Base-by-base conservation (phyloP, 2,113 vertebrate species). In the Lepus timidus region DNA sequence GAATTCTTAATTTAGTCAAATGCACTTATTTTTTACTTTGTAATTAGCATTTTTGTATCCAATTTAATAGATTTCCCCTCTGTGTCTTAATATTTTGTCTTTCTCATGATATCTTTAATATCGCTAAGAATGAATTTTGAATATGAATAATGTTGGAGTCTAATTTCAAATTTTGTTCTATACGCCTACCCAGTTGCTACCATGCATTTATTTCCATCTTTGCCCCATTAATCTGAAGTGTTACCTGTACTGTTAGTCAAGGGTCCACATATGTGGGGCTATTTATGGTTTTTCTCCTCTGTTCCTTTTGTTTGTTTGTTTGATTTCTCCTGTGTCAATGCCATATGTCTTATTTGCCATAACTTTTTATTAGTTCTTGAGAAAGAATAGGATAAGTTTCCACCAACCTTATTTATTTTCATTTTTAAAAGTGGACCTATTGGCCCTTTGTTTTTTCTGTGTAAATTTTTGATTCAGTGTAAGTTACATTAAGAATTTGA, bases 121-220 rank as follows among this genome's bases (percentile, higher is more conserved):
- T 22, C 78, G 33, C 64, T 87, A 49, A 7, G 78, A 76, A 19
- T 87, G 31, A 75, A 31, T 92, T 84, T 79, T 88, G 51, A 80
- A 31, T 88, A 29, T 86, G 39, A 9, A 4, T 90, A 51, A 71
- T 9, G 22, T 44, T 83, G 17, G 58, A 78, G 12, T 83, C n/a
- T 73, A 29, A 83, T 70, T 94, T 91, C 19, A 61, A 65, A 86
- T 90, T 95, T 73, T 83, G 33, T 75, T 91, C 20, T 49, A 39
- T 67, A 23, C 85, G 49, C n/a, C 31, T 75, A 73, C 52, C 17
- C 29, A 89, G 1, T 85, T 95, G 84, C 39, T 62, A 36, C 33
- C 36, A 81, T 16, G 29, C 9, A 22, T 83, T 93, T 67, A 71
- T 67, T 75, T 74, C 4, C 12, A 51, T 55, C n/a, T 70, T 91